Percentiles rank a stretch among this genome's conserved stretches.
Evolutionary conservation across 2,113 vertebrate species (phyloP).

Genomic region (Sinocyclocheilus anshuiensis): DNA sequence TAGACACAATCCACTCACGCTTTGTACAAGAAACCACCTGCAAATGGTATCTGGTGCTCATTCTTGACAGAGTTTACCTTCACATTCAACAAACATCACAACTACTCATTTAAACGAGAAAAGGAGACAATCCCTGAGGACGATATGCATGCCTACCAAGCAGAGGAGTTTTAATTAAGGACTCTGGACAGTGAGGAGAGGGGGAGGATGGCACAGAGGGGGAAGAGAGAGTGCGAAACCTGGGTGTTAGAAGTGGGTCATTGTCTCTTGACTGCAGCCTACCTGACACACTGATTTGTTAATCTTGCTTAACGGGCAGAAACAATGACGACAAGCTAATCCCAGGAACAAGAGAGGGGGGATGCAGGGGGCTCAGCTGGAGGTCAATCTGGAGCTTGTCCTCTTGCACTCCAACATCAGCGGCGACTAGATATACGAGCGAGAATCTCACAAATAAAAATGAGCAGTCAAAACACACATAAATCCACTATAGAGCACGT

Average conservation of each 20-base stretch:
- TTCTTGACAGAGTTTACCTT: too few relatives aligned
- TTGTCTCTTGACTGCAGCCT: slow-evolving; percentile 78
- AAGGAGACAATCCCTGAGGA: slow-evolving; percentile 66
- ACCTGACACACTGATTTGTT: slow-evolving; percentile 83
- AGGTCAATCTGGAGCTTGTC: slow-evolving; percentile 70
- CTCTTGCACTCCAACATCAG: not conserved
- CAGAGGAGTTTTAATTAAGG: slow-evolving; percentile 80
- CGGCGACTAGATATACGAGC: not conserved
- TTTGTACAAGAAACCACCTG: slow-evolving; percentile 62
- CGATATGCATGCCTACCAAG: slow-evolving; percentile 69
- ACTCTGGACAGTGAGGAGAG: slow-evolving; percentile 59
- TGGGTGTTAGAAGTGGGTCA: slow-evolving; percentile 78
- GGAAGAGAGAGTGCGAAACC: slow-evolving; percentile 34
- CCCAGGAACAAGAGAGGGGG: slow-evolving; percentile 60
- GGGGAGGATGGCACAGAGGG: not conserved
- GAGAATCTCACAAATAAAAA: not conserved
- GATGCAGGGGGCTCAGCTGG: slow-evolving; percentile 12
- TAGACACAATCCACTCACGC: slow-evolving; percentile 43
- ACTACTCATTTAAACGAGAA: not conserved
- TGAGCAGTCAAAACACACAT: not conserved
- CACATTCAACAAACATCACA: too few relatives aligned
- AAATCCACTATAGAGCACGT: not conserved
- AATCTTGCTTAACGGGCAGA: slow-evolving; percentile 81
- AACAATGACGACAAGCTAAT: slow-evolving; percentile 78
- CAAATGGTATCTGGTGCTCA: not conserved